These are phyloP conservation scores for Orthonychiurus folsomi DNA, from an alignment of 2,888 invertebrate genomes.

Conservation along the genomic window DNA sequence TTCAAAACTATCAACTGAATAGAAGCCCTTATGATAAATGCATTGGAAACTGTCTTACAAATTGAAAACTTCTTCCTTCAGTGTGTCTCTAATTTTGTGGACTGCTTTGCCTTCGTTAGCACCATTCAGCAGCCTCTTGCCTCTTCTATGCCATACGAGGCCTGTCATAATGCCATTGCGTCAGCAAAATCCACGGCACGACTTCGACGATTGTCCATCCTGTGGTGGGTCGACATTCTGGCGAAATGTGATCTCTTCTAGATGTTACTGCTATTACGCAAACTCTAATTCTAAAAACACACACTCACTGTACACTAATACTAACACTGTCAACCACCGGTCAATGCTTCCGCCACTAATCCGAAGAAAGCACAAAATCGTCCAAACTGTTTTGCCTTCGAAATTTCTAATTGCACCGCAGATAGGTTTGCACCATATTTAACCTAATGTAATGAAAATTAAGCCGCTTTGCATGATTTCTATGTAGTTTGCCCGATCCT, in stretches of 20 bases:
- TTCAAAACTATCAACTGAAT: too few species aligned
- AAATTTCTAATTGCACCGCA: slow-evolving; percentile 31
- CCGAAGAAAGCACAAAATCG: slow-evolving; percentile 32
- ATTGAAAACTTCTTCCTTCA: too few species aligned
- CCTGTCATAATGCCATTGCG: slow-evolving; percentile 26
- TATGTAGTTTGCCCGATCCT: too few species aligned
- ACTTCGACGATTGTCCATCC: neutral
- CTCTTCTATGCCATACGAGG: slow-evolving; percentile 35
- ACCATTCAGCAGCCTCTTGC: slow-evolving; percentile 22
- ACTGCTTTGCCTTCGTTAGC: neutral
- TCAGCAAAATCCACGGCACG: neutral
- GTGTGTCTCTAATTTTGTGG: too few species aligned
- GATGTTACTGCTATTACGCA: too few species aligned
- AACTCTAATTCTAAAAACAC: neutral
- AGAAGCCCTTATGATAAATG: too few species aligned
- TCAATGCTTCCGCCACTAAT: slow-evolving; percentile 12
- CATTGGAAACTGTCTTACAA: too few species aligned
- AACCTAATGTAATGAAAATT: too few species aligned
- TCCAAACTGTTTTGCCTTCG: slow-evolving; percentile 37
- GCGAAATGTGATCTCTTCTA: neutral
- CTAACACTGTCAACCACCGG: too few species aligned
- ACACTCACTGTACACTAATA: too few species aligned
- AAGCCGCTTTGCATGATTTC: too few species aligned
- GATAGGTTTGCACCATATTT: slow-evolving; percentile 5
- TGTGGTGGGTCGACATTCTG: neutral